Conservation (phyloP, 2,797 vertebrate species). For the Syngnathus rostellatus region DNA sequence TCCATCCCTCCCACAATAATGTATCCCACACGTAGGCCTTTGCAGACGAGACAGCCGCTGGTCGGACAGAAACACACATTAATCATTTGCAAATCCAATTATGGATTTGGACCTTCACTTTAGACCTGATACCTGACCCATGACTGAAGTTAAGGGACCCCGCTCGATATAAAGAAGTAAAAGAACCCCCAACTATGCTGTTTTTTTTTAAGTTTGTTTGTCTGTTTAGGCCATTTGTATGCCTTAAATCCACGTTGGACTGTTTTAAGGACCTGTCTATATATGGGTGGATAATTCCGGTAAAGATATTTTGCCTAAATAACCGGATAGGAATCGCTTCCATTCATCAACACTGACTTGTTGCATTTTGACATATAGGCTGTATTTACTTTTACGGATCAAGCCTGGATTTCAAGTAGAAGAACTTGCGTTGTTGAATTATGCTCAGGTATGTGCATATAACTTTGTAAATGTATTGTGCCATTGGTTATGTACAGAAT, state of each 20-base stretch:
- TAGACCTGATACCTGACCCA: background rate
- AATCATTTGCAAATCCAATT: background rate
- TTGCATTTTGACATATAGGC: constrained; percentile 45
- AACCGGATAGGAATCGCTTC: constrained; percentile 33
- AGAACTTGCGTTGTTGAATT: constrained; percentile 72
- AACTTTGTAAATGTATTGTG: constrained; percentile 72
- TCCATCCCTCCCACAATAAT: background rate
- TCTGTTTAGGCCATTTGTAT: constrained; percentile 53
- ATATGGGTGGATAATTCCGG: constrained; percentile 27
- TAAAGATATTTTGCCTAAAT: constrained; percentile 28
- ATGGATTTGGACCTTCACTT: background rate
- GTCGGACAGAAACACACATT: constrained; percentile 6
- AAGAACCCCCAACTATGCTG: constrained; percentile 30
- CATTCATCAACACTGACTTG: constrained; percentile 40
- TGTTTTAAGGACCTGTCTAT: constrained; percentile 38
- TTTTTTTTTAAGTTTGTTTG: constrained; percentile 24
- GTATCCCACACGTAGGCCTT: constrained; percentile 26
- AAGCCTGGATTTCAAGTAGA: constrained; percentile 62
- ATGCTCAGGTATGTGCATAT: constrained; percentile 88
- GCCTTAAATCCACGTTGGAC: constrained; percentile 64
- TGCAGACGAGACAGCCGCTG: constrained; percentile 37
- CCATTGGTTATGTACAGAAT: constrained; percentile 65
- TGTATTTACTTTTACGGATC: constrained; percentile 52
- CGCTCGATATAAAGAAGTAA: background rate
- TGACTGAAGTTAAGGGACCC: background rate